Percentiles rank a stretch among this genome's conserved stretches.
These are phyloP conservation scores for Stegastes partitus DNA, from an alignment of 2,113 vertebrate species.

Conservation along the genomic window DNA sequence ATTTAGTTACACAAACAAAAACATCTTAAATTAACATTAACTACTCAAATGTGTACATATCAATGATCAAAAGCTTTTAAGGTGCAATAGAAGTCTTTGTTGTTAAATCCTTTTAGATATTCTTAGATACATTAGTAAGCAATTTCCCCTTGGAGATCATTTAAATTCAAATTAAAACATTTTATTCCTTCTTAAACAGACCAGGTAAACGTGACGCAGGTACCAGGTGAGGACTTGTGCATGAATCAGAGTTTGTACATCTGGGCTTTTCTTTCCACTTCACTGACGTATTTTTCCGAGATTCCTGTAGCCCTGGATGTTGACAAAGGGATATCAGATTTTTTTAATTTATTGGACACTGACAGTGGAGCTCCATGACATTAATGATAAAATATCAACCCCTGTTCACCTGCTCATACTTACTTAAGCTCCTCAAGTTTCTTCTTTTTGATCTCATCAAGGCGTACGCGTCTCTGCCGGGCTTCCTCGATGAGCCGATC, in stretches of 20 bases:
- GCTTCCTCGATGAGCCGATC: slow-evolving; percentile 83
- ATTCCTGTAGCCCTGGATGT: slow-evolving; percentile 85
- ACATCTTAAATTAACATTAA: too few species aligned
- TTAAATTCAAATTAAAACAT: too few species aligned
- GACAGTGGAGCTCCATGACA: not conserved
- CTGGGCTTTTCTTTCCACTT: slow-evolving; percentile 84
- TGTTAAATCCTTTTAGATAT: not conserved
- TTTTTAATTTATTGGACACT: not conserved
- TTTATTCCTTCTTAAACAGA: too few species aligned
- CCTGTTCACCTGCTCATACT: not conserved
- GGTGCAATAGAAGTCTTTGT: not conserved
- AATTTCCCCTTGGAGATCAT: too few species aligned
- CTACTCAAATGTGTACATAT: not conserved
- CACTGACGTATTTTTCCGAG: slow-evolving; percentile 88
- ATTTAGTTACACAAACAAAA: too few species aligned
- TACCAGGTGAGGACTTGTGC: not conserved
- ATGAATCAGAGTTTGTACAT: slow-evolving; percentile 23
- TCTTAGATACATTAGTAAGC: not conserved
- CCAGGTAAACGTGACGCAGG: not conserved
- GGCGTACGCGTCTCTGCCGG: slow-evolving; percentile 75
- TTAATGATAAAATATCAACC: not conserved
- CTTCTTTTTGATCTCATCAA: slow-evolving; percentile 86
- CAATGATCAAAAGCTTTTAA: not conserved
- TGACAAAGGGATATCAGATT: not conserved
- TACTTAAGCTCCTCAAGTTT: slow-evolving; percentile 91